phyloP scores from a whole-genome alignment of 2,797 vertebrate species.

The Eremophila alpestris region DNA sequence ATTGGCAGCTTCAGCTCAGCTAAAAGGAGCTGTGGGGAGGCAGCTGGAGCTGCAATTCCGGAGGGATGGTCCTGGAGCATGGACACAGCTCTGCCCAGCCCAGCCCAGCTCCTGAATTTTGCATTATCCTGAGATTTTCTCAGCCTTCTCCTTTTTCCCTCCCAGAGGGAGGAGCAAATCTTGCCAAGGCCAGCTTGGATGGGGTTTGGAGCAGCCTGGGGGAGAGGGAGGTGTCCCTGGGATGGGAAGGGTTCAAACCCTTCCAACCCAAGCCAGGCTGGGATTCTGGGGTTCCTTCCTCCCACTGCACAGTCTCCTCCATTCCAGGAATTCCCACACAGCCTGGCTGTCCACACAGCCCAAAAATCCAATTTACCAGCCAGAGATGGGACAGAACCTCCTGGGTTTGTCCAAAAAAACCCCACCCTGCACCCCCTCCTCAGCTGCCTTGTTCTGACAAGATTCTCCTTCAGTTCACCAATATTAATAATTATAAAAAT shows the following conservation, averaged over 20 bases:
- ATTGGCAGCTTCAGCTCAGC: not conserved
- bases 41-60: not conserved
- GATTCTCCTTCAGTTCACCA: not conserved
- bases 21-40: not conserved
- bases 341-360: not conserved
- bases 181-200: not conserved
- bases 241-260: not conserved
- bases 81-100: not conserved
- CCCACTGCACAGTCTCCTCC: not conserved
- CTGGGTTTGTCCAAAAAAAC: accelerated
- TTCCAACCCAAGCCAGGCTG: not conserved
- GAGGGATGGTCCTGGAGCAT: not conserved
- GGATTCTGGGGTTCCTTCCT: not conserved
- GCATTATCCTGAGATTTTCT: not conserved
- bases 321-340: not conserved
- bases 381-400: accelerated
- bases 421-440: not conserved
- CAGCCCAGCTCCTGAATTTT: not conserved
- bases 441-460: not conserved
- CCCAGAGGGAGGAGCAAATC: not conserved
- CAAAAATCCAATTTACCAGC: not conserved
- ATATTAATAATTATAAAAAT: not conserved
- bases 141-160: not conserved
- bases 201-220: not conserved
- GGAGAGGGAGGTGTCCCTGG: not conserved